A percentile compares a stretch with the other conserved stretches of the same genome.
Conservation (phyloP, 2,888 invertebrate species). For the Tillus elongatus region DNA sequence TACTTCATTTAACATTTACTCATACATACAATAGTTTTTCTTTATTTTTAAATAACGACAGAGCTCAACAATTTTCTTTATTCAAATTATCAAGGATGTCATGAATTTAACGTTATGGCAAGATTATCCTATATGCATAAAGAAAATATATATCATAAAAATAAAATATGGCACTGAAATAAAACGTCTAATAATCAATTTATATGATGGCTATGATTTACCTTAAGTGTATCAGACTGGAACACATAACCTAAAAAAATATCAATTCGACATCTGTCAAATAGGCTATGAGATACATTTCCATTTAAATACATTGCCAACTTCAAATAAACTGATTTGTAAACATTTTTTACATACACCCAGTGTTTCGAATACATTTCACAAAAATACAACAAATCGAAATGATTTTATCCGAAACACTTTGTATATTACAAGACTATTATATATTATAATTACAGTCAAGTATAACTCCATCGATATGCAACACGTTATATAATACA, state of each 20-base stretch:
- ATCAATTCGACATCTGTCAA: too few species aligned
- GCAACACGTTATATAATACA: too few species aligned
- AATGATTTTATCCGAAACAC: not conserved
- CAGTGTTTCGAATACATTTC: constrained; percentile 3
- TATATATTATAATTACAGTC: not conserved
- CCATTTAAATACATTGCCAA: too few species aligned
- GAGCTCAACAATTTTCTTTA: not conserved
- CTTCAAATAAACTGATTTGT: too few species aligned
- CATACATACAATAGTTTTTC: not conserved
- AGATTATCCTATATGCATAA: constrained; percentile 1
- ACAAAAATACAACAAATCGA: not conserved
- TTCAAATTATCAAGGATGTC: not conserved
- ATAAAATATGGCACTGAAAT: not conserved
- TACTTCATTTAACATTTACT: constrained; percentile 1
- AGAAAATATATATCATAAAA: too few species aligned
- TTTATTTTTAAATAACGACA: not conserved
- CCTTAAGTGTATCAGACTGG: too few species aligned
- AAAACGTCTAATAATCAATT: too few species aligned
- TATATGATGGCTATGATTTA: too few species aligned
- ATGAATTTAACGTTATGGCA: not conserved
- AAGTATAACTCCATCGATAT: not conserved
- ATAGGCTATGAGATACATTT: too few species aligned
- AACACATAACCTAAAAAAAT: too few species aligned
- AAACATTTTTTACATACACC: too few species aligned
- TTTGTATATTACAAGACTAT: not conserved